Evolutionary conservation across 2,888 invertebrate genomes (phyloP), one percentile per base, ranked within the genome.

Genomic region (Listrodromus nycthemerus): DNA sequence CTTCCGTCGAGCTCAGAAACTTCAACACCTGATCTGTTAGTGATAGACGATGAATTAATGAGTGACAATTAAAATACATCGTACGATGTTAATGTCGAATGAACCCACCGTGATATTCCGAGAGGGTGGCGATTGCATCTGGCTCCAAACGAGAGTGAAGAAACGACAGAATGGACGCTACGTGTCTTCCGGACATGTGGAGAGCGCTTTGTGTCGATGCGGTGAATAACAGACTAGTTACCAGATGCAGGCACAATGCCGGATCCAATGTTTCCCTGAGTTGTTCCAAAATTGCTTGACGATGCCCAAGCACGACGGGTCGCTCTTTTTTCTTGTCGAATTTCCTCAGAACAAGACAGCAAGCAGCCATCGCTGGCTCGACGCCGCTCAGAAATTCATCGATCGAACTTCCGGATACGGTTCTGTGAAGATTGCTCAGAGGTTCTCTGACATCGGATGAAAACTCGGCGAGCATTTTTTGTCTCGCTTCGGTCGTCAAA

Each of bases 131-230:
- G 91, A 95, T 95, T 80, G 96, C 95, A 6, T 97, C 96, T 30
- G 95, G 94, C 83, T 95, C 95, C 70, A 99, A 93, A 88, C 96
- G 95, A 27, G 95, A 94, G 86, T 96, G 96, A 73, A 99, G 94
- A 92, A 95, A 97, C 0, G 95, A 91, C 65, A 99, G 94, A 87
- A 99, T 95, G 21, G 96, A 94, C 0, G 98, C 96, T 13, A 99
- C 98, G 94, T 98, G 98, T 92, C 98, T 96, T 0, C 99, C 99
- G 33, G 99, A 98, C 16, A 98, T 98, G 93, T 99, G 98, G 33
- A 99, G 91, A 94, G 98, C 97, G 88, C 95, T 96, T 89, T 97
- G 97, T 0, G 97, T 97, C 2, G 96, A 94, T 10, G 96, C 95
- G 71, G 97, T 97, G 91, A 98, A 98, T 77, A 98, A 95, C 58